Conservation (phyloP, 2,797 vertebrate species). For the Trachops cirrhosus region DNA sequence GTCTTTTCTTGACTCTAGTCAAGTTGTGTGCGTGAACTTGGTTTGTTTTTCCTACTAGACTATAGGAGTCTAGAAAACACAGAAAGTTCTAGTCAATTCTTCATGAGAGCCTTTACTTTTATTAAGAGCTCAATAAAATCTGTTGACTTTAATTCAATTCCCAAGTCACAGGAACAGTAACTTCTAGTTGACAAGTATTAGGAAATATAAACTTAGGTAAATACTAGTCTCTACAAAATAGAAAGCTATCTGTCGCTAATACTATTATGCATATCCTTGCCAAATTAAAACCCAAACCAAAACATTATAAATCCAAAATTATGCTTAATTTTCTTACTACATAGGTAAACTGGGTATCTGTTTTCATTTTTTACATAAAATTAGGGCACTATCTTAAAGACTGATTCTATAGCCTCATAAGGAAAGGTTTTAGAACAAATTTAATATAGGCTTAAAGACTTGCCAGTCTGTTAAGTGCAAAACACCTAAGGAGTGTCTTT, state of each 20-base stretch:
- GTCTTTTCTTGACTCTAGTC: not conserved
- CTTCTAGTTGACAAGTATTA: not conserved
- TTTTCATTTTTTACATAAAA: not conserved
- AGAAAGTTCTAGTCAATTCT: not conserved
- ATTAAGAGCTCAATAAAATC: not conserved
- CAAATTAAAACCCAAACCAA: not conserved
- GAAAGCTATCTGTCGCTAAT: not conserved
- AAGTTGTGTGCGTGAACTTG: not conserved
- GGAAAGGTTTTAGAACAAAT: constrained; percentile 27
- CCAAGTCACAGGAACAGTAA: not conserved
- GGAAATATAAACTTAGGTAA: not conserved
- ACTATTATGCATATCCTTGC: not conserved
- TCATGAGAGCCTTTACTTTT: not conserved
- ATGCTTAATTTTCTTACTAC: not conserved
- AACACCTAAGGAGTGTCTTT: not conserved
- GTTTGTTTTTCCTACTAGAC: not conserved
- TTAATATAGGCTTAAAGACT: constrained; percentile 17
- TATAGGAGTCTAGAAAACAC: not conserved
- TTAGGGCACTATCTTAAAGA: not conserved
- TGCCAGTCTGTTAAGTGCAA: not conserved
- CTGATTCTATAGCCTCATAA: not conserved
- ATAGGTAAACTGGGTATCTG: not conserved
- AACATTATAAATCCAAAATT: not conserved
- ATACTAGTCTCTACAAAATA: constrained; percentile 28
- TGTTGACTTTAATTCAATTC: not conserved